A percentile compares a stretch with the other conserved stretches of the same genome.
Conservation (phyloP, 2,797 vertebrate genomes). For the Channa striata region DNA sequence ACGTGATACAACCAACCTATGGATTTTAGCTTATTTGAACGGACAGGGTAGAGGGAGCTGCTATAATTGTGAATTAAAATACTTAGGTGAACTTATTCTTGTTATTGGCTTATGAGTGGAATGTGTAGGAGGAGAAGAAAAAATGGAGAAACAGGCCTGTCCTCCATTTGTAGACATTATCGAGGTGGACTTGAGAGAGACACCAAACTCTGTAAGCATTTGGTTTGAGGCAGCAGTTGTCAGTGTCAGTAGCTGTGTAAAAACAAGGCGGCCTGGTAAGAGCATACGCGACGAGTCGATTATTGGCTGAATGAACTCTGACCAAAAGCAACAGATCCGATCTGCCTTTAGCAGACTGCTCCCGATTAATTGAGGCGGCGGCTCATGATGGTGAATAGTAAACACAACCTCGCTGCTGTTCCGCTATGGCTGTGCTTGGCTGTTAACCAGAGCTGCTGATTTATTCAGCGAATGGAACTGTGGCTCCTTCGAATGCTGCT, state of each 20-base stretch:
- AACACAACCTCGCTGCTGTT: conserved; percentile 45
- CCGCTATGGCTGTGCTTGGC: conserved; percentile 18
- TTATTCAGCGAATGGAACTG: conserved; percentile 28
- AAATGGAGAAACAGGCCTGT: too few relatives aligned
- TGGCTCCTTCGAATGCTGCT: conserved; percentile 21
- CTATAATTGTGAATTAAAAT: neutral
- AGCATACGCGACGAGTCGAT: conserved; percentile 10
- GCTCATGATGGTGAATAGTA: conserved; percentile 43
- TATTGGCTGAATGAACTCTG: conserved; percentile 36
- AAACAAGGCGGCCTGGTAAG: conserved; percentile 22
- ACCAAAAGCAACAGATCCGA: conserved; percentile 40
- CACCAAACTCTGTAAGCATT: neutral
- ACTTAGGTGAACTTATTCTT: too few relatives aligned
- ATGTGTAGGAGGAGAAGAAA: too few relatives aligned
- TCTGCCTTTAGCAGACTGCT: conserved; percentile 43
- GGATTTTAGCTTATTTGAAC: too few relatives aligned
- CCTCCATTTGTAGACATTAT: neutral
- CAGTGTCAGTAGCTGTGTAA: conserved; percentile 18
- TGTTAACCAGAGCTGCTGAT: conserved; percentile 35
- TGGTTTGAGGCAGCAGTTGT: neutral
- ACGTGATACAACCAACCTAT: too few relatives aligned
- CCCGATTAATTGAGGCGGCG: conserved; percentile 34
- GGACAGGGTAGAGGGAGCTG: too few relatives aligned
- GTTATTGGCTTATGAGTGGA: too few relatives aligned
- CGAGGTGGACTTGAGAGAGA: conserved; percentile 8